Percentiles rank a stretch among this genome's conserved stretches.
Evolutionary conservation across 2,113 vertebrate genomes (phyloP).

Genomic region (Myotis davidii): DNA sequence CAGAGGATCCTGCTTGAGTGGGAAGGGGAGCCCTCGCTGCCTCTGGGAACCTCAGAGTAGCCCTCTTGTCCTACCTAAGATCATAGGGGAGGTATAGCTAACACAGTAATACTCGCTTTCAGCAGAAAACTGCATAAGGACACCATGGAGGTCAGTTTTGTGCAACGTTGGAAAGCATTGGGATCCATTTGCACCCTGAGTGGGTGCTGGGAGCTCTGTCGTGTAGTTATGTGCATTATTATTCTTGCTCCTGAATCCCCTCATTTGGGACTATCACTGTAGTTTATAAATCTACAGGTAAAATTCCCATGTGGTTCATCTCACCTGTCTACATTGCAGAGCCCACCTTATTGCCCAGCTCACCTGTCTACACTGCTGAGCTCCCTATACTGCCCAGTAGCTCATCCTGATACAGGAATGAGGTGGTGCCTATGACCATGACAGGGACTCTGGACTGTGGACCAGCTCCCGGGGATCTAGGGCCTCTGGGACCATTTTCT

Average conservation of each 20-base stretch:
- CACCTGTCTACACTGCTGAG: neutral
- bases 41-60: neutral
- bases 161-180: fast-evolving
- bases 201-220: fast-evolving
- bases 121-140: neutral
- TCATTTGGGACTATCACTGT: fast-evolving
- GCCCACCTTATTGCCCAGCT: neutral
- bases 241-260: neutral
- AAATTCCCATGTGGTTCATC: neutral
- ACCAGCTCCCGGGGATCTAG: fast-evolving
- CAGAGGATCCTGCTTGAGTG: neutral
- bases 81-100: fast-evolving
- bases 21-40: neutral
- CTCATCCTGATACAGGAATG: fast-evolving
- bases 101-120: fast-evolving
- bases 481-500: neutral
- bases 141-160: fast-evolving
- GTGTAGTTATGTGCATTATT: fast-evolving
- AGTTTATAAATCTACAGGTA: neutral
- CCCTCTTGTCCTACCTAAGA: fast-evolving
- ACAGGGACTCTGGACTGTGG: fast-evolving
- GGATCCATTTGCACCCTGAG: fast-evolving
- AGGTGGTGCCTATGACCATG: fast-evolving
- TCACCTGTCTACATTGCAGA: neutral
- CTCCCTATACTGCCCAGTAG: neutral